Evolutionary conservation across 2,113 vertebrate species (phyloP).

Genomic region (Ellobius talpinus): DNA sequence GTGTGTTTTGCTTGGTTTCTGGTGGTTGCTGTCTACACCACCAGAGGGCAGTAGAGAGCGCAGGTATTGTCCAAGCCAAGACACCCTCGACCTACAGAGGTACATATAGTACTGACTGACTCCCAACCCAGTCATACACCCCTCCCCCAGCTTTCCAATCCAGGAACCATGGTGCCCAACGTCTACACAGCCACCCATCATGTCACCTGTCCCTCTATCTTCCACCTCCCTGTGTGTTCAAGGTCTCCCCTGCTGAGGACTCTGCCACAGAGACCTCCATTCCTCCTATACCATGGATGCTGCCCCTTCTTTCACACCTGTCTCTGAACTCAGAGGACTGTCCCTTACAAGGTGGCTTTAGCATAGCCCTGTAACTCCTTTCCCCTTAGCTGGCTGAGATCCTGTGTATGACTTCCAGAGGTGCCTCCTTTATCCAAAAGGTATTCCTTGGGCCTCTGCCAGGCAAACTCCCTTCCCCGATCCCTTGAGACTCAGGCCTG

Average conservation of each 20-base stretch:
- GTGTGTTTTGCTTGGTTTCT: fast-evolving
- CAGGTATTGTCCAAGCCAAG: no score
- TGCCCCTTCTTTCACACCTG: fast-evolving
- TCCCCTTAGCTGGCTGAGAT: no score
- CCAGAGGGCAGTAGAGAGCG: fast-evolving
- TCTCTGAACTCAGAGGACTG: background rate
- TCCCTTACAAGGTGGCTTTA: background rate
- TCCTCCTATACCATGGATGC: background rate
- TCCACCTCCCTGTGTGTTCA: fast-evolving
- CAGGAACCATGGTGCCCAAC: background rate
- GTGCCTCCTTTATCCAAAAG: background rate
- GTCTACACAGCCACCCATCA: background rate
- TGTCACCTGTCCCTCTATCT: background rate
- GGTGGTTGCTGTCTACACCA: background rate
- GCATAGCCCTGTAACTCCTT: background rate
- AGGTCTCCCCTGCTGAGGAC: background rate
- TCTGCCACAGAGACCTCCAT: background rate
- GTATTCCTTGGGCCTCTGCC: background rate
- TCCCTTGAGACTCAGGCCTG: background rate
- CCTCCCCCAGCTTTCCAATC: background rate
- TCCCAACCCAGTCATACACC: background rate
- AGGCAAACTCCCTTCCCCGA: no score
- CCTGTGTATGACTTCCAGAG: background rate
- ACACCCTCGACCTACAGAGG: fast-evolving
- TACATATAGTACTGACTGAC: background rate